Evolutionary conservation across 2,113 vertebrate species (phyloP), one percentile per base, ranked within the genome.

Genomic region (Chitala chitala): DNA sequence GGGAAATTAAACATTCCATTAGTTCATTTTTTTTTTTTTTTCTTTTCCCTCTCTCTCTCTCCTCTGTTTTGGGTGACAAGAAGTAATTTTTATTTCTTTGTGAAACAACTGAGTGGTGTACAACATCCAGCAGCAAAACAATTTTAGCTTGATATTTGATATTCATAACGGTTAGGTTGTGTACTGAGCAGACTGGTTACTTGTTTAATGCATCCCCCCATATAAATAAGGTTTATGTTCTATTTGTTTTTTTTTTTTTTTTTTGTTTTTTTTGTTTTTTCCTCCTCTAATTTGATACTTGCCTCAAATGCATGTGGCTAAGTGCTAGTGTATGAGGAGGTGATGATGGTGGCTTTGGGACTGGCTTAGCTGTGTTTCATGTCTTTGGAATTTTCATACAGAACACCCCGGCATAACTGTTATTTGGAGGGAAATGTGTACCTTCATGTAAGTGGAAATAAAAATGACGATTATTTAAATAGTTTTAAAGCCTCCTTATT

Each of bases 401-500:
- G 75, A 82, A 81, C 82, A 85, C 83, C 81, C 69, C 82, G 86
- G 75, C 83, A 82, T 89, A 82, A 84, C 63, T 82, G 78, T 87
- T 83, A 79, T 86, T 82, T 84, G 78, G 80, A 82, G 83, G 74
- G 72, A 80, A 81, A 83, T 81, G 76, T 86, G 80, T 86, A 75
- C 85, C 85, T 87, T 87, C 85, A 89, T 87, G 84, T 84, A 85
- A 82, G 84, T 84, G 84, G 78, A 90, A 90, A 88, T 81, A 89
- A 90, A 80, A 82, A 61, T 51, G 46, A 46, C 22, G 29, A 50
- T 73, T 63, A 73, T 73, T 73, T 73, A 73, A 51, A 71, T 36
- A n/a, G 24, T 40, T 73, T 10, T 17, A 2, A 24, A 5, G 44
- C 12, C 26, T 36, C 29, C 20, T 20, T 50, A 36, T 2, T 33